A percentile compares a stretch with the other conserved stretches of the same genome.
phyloP scores from a whole-genome alignment of 2,797 vertebrate genomes.

The Octomys mimax region DNA sequence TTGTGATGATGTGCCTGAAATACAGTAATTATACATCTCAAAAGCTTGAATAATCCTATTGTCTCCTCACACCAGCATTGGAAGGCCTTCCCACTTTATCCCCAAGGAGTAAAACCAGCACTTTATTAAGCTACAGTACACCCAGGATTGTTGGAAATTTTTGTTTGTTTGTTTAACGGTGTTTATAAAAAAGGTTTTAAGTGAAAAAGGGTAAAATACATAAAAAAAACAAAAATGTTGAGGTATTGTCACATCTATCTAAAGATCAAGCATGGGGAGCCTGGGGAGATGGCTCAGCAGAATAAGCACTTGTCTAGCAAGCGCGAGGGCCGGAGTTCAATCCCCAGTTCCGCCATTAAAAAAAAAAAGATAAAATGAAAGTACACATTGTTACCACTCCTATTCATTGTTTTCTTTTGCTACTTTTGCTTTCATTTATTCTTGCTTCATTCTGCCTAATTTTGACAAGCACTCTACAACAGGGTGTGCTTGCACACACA shows the following conservation, averaged over 20 bases:
- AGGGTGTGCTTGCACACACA: not conserved
- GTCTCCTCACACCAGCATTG: not conserved
- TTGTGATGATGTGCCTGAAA: not conserved
- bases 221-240: not conserved
- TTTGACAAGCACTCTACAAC: not conserved
- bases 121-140: not conserved
- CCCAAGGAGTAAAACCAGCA: not conserved
- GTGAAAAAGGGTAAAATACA: not conserved
- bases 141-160: not conserved
- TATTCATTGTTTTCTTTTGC: not conserved
- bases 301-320: too few relatives aligned
- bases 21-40: not conserved
- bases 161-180: not conserved
- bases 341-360: too few relatives aligned
- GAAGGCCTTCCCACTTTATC: not conserved
- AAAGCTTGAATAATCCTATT: not conserved
- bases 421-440: not conserved
- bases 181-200: not conserved
- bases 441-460: not conserved
- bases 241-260: not conserved
- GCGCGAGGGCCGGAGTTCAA: too few relatives aligned
- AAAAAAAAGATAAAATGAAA: not conserved
- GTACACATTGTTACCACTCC: not conserved
- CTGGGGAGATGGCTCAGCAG: too few relatives aligned
- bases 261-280: not conserved